Percentiles rank a stretch among this genome's conserved stretches.
phyloP scores from a whole-genome alignment of 2,113 vertebrate genomes.

The Aegithalos caudatus region DNA sequence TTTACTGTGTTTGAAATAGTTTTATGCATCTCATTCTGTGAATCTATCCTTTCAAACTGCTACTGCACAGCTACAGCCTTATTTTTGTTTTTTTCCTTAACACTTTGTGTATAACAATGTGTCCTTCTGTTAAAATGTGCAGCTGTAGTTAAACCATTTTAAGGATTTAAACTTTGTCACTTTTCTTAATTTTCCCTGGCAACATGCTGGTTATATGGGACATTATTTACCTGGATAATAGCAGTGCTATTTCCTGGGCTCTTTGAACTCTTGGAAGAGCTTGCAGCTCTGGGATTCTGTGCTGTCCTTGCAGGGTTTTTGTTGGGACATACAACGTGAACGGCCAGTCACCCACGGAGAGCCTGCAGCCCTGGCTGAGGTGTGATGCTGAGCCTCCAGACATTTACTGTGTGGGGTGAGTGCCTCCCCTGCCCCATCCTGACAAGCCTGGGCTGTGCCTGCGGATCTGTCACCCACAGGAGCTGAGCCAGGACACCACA shows the following conservation, averaged over 20 bases:
- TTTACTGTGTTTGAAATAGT: background rate
- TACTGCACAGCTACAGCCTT: background rate
- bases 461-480: background rate
- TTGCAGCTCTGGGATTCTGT: background rate
- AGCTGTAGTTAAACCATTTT: background rate
- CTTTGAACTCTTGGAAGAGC: too few species aligned
- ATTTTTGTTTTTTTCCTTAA: background rate
- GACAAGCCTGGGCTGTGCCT: background rate
- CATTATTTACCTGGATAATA: background rate
- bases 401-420: slow-evolving; percentile 93
- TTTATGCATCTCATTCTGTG: background rate
- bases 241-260: background rate
- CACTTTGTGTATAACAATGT: background rate
- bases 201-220: background rate
- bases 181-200: background rate
- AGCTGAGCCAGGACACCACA: background rate
- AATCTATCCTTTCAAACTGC: background rate
- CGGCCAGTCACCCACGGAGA: slow-evolving; percentile 87
- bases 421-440: background rate
- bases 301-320: slow-evolving; percentile 81
- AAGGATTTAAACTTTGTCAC: background rate
- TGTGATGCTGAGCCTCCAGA: slow-evolving; percentile 82
- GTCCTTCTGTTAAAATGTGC: background rate
- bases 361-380: slow-evolving; percentile 86
- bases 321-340: slow-evolving; percentile 97